Evolutionary conservation across 2,888 invertebrate genomes (phyloP).

Genomic region (Parascotia fuliginaria): DNA sequence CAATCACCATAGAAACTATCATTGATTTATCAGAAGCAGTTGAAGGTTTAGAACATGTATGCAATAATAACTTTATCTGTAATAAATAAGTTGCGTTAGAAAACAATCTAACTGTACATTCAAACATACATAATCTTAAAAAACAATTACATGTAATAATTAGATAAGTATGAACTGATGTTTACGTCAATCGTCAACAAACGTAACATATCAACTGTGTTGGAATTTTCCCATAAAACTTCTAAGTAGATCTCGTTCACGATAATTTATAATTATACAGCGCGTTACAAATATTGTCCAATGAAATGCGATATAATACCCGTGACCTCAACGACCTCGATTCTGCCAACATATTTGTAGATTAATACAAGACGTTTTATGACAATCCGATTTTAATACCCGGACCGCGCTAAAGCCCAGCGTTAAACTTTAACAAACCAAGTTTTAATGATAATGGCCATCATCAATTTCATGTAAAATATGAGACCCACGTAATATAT

Average conservation of each 20-base stretch:
- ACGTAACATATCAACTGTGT: slow-evolving; percentile 37
- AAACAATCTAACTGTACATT: not conserved
- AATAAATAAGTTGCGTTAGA: not conserved
- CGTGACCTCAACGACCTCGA: slow-evolving; percentile 52
- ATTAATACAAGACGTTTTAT: slow-evolving; percentile 50
- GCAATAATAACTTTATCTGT: not conserved
- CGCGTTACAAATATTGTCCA: slow-evolving; percentile 42
- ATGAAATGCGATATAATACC: slow-evolving; percentile 52
- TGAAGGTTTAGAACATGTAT: not conserved
- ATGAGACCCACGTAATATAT: not conserved
- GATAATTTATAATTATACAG: slow-evolving; percentile 45
- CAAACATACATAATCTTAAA: slow-evolving; percentile 2
- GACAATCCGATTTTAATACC: slow-evolving; percentile 48
- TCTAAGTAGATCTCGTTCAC: slow-evolving; percentile 40
- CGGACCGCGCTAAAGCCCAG: slow-evolving; percentile 6
- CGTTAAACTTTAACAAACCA: not conserved
- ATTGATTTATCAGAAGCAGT: slow-evolving; percentile 29
- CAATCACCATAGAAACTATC: slow-evolving; percentile 25
- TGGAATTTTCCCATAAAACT: slow-evolving; percentile 49
- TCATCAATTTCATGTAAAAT: not conserved
- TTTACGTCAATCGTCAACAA: slow-evolving; percentile 34
- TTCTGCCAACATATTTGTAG: slow-evolving; percentile 57
- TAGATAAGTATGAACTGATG: slow-evolving; percentile 5
- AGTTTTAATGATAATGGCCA: not conserved
- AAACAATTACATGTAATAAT: slow-evolving; percentile 5